These are phyloP conservation scores for Phortica variegata DNA, from an alignment of 1,140 invertebrate genomes.

Conservation along the genomic window DNA sequence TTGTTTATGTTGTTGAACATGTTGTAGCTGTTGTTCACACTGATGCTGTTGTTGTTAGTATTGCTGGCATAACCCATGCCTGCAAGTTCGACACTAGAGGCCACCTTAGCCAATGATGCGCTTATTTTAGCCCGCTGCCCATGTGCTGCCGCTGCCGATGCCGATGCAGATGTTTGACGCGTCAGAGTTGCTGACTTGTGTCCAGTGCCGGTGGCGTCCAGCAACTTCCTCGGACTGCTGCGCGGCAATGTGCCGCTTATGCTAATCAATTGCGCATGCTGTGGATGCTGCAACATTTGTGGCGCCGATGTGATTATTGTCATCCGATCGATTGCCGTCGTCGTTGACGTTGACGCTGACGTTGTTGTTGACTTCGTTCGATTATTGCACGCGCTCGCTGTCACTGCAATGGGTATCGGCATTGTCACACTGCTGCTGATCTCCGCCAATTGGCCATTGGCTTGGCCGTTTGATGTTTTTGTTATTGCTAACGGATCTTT, in stretches of 20 bases:
- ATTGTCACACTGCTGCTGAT: too few relatives aligned
- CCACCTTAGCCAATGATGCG: conserved; percentile 37
- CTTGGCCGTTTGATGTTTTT: conserved; percentile 3
- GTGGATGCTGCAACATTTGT: conserved; percentile 24
- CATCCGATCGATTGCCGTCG: conserved; percentile 43
- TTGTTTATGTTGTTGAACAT: neutral
- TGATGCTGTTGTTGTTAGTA: neutral
- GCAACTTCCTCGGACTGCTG: conserved; percentile 39
- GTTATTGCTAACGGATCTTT: too few relatives aligned
- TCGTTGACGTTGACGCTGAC: neutral
- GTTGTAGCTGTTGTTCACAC: too few relatives aligned
- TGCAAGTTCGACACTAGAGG: conserved; percentile 39
- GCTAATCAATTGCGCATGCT: conserved; percentile 47
- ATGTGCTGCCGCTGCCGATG: conserved; percentile 12
- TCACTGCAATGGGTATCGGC: too few relatives aligned
- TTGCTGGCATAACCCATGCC: conserved; percentile 19
- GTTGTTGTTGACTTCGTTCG: neutral
- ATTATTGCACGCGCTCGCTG: too few relatives aligned
- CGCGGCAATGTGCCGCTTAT: conserved; percentile 39
- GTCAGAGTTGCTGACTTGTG: conserved; percentile 47
- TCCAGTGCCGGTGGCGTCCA: conserved; percentile 16
- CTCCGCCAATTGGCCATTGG: too few relatives aligned
- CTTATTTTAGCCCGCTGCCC: too few relatives aligned
- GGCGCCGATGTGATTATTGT: conserved; percentile 4
- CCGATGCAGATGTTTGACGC: conserved; percentile 24